These are phyloP conservation scores for Alcis repandata DNA, from an alignment of 2,888 invertebrate species.

Conservation along the genomic window DNA sequence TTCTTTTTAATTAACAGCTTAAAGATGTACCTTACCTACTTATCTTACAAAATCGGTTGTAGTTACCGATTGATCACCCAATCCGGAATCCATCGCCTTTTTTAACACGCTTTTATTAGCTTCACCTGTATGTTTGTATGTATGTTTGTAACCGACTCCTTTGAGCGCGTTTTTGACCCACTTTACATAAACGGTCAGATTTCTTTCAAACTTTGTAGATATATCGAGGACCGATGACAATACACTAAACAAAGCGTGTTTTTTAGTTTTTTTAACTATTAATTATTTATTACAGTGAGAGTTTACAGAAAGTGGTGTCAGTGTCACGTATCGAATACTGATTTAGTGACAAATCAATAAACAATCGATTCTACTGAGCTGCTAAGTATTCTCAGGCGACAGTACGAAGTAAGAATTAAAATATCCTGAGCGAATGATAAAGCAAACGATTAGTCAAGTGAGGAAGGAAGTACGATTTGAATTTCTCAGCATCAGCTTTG, in stretches of 20 bases:
- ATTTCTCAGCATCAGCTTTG: not conserved
- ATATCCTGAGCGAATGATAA: slow-evolving; percentile 57
- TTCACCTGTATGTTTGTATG: too few species aligned
- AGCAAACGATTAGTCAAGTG: slow-evolving; percentile 49
- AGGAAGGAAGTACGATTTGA: slow-evolving; percentile 52
- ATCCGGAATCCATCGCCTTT: slow-evolving; percentile 19
- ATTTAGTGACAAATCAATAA: slow-evolving; percentile 55
- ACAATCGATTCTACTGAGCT: slow-evolving; percentile 54
- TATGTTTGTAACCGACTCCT: too few species aligned
- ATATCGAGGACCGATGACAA: too few species aligned
- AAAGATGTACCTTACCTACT: not conserved
- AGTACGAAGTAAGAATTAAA: slow-evolving; percentile 45
- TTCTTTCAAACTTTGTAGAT: too few species aligned
- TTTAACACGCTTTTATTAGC: too few species aligned
- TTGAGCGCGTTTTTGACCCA: too few species aligned
- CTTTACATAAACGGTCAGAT: too few species aligned
- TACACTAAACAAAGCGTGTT: too few species aligned
- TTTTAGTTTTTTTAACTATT: too few species aligned
- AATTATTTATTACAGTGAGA: slow-evolving; percentile 45
- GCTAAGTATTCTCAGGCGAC: slow-evolving; percentile 48
- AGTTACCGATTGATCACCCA: slow-evolving; percentile 16
- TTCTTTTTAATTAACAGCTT: too few species aligned
- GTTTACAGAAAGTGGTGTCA: slow-evolving; percentile 41
- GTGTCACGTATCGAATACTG: slow-evolving; percentile 44
- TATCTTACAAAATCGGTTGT: not conserved